These are phyloP conservation scores for Helicorthomorpha holstii DNA, from an alignment of 1,140 invertebrate genomes.

Conservation along the genomic window DNA sequence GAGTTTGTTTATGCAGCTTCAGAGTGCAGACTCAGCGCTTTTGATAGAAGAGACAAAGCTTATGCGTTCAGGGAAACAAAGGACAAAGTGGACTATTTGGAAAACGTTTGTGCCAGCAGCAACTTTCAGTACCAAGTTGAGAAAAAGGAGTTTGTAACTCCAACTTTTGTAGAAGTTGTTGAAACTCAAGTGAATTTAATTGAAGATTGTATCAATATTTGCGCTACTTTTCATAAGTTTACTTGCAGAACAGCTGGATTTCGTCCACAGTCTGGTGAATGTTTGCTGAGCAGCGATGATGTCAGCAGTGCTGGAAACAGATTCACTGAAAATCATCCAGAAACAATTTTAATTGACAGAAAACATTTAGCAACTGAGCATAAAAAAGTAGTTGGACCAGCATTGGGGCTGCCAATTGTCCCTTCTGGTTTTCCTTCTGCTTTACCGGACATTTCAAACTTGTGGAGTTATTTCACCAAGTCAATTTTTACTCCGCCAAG, in stretches of 20 bases:
- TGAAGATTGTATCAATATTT: neutral
- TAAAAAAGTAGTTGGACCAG: too few relatives aligned
- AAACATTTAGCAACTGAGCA: too few relatives aligned
- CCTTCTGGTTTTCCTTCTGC: too few relatives aligned
- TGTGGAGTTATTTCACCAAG: too few relatives aligned
- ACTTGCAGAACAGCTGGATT: neutral
- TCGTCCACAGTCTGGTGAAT: neutral
- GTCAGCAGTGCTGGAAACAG: neutral
- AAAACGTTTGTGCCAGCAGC: slow-evolving; percentile 35
- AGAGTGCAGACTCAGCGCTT: slow-evolving; percentile 27
- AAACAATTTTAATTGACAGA: neutral
- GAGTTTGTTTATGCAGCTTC: slow-evolving; percentile 29
- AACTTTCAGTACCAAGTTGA: neutral
- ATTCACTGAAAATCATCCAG: neutral
- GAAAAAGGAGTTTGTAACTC: neutral
- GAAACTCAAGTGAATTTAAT: neutral
- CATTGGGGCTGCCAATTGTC: too few relatives aligned
- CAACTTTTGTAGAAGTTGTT: neutral
- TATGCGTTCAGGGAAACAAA: slow-evolving; percentile 23
- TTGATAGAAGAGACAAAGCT: slow-evolving; percentile 26
- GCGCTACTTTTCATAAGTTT: neutral
- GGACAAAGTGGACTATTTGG: slow-evolving; percentile 30
- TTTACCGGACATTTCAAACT: too few relatives aligned
- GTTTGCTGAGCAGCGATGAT: neutral
- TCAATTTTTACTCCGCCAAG: too few relatives aligned